Evolutionary conservation across 2,797 vertebrate genomes (phyloP), one percentile per base, ranked within the genome.

Genomic region (Garrulus glandarius): DNA sequence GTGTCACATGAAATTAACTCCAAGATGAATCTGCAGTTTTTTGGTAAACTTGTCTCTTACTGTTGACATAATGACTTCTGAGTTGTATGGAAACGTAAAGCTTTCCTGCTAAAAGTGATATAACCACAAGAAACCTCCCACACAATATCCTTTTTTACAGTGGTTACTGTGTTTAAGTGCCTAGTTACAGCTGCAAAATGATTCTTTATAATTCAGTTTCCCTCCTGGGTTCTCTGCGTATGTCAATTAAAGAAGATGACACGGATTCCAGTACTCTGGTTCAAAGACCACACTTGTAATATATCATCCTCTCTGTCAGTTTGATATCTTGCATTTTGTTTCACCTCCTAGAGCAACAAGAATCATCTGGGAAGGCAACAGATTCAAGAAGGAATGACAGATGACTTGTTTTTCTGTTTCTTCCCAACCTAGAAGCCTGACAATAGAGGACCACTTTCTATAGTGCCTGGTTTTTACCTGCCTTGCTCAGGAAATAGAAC

Each of bases 301-400:
- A 75, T 65, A 96, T 95, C 67, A 94, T 87, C 37, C 61, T 59
- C 70, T 77, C 85, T 87, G 85, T 71, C 92, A 81, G 41, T 78
- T 93, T 92, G 92, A 75, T 30, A 68, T 57, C 74, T 89, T 72
- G 63, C 84, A 91, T 91, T 95, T 84, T 91, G 39, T 93, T 96
- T 94, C 91, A 91, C 10, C 53, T 87, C 57, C 26, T 72, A 55
- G 46, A 21, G 55, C 60, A 47, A 84, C 13, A 20, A 21, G 21
- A 92, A 83, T 92, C 27, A 68, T 60, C 20, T 60, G 41, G 27
- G 26, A 84, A 75, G 65, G 77, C 72, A 92, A 13, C 6, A 68
- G 10, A 43, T 64, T 92, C 4, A 7, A 75, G 41, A 43, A 11
- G 37, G 14, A 81, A 55, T 84, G 30, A 78, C 19, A 65, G 13